Evolutionary conservation across 2,113 vertebrate species (phyloP).

Genomic region (Pelecanus crispus): DNA sequence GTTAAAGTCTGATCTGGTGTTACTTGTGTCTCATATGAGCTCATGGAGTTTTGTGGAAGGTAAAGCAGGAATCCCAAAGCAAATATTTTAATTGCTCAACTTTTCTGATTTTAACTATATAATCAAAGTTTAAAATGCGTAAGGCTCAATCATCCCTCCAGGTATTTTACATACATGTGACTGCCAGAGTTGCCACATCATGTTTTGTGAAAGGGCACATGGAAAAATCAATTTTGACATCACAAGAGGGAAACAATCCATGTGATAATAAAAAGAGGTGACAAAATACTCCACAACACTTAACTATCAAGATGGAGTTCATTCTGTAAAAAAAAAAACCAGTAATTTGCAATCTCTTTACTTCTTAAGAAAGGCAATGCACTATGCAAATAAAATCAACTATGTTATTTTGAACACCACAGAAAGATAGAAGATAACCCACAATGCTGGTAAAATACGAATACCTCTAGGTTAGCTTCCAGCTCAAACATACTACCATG

Average conservation of each 20-base stretch:
- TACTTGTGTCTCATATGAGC: background rate
- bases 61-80: background rate
- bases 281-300: background rate
- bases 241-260: background rate
- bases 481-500: background rate
- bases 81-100: background rate
- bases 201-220: background rate
- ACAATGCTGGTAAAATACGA: background rate
- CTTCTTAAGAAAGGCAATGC: background rate
- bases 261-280: background rate
- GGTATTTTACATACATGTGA: background rate
- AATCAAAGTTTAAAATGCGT: background rate
- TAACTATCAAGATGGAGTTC: background rate
- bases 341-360: background rate
- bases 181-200: background rate
- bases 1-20: background rate
- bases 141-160: background rate
- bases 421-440: background rate
- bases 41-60: background rate
- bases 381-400: background rate
- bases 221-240: background rate
- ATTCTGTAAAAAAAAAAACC: background rate
- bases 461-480: background rate
- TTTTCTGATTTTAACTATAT: background rate
- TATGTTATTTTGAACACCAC: background rate